Conservation (phyloP, 1,140 invertebrate species). For the Dolichoris vasculosae region DNA sequence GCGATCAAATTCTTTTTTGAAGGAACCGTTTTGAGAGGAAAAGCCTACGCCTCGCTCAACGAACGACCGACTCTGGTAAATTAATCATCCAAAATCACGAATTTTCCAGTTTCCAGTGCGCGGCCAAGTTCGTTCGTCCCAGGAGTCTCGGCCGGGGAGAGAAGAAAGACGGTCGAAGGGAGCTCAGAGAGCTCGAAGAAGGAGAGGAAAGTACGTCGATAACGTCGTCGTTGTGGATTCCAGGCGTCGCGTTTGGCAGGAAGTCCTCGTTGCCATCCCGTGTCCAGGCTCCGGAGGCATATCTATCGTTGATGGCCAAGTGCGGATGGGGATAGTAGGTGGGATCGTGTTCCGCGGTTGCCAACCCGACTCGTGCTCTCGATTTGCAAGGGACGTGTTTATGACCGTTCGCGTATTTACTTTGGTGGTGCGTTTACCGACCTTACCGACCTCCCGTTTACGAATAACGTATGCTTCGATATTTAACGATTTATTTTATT, state of each 20-base stretch:
- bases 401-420: background rate
- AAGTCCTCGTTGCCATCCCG: background rate
- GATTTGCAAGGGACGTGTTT: background rate
- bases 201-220: background rate
- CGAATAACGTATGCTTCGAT: background rate
- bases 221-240: conserved; percentile 21
- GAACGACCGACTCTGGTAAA: background rate
- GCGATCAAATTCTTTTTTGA: background rate
- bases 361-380: background rate
- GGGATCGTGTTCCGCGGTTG: background rate
- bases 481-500: background rate
- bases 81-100: conserved; percentile 43
- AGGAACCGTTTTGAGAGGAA: background rate
- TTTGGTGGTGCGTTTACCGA: background rate
- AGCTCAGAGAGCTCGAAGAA: background rate
- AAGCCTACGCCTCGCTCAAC: background rate
- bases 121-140: conserved; percentile 38
- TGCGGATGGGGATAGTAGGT: background rate
- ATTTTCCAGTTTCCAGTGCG: conserved; percentile 24
- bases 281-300: background rate
- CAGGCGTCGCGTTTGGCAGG: background rate
- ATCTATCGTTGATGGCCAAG: background rate
- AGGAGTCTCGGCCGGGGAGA: too few species aligned
- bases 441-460: background rate
- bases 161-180: background rate